Evolutionary conservation across 2,797 vertebrate species (phyloP).

Genomic region (Threskiornis aethiopicus): DNA sequence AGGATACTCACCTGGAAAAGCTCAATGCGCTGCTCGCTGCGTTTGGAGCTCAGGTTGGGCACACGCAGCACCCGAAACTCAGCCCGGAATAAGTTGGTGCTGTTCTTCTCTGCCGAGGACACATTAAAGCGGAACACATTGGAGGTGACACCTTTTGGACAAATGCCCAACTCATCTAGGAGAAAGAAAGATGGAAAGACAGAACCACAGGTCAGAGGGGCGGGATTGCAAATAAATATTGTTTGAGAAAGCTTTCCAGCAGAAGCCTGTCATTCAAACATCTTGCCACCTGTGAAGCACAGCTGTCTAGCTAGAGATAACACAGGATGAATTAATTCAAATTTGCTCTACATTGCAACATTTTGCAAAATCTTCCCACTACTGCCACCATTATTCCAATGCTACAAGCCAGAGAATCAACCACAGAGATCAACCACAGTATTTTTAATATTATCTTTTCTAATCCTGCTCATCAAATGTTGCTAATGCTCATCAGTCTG

Average conservation of each 20-base stretch:
- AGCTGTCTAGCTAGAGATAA: background rate
- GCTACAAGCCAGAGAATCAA: background rate
- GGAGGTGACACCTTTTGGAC: slow-evolving; percentile 90
- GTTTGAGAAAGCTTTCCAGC: background rate
- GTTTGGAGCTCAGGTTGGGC: slow-evolving; percentile 87
- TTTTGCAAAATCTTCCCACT: background rate
- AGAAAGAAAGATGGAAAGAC: slow-evolving; percentile 10
- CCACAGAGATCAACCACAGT: background rate
- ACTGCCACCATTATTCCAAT: background rate
- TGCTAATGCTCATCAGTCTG: background rate
- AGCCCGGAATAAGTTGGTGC: slow-evolving; percentile 90
- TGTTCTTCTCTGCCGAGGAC: slow-evolving; percentile 90
- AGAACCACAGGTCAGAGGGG: background rate
- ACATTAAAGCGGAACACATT: slow-evolving; percentile 92
- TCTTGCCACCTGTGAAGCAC: background rate
- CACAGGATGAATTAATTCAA: background rate
- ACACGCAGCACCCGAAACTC: slow-evolving; percentile 89
- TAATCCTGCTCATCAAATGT: background rate
- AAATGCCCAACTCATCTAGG: slow-evolving; percentile 89
- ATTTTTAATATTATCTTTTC: background rate
- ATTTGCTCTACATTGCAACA: background rate
- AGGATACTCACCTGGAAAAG: slow-evolving; percentile 88
- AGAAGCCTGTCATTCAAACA: background rate
- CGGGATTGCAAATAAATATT: background rate
- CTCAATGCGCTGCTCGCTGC: slow-evolving; percentile 89